Evolutionary conservation across 2,113 vertebrate species (phyloP).

Genomic region (Calonectris borealis): DNA sequence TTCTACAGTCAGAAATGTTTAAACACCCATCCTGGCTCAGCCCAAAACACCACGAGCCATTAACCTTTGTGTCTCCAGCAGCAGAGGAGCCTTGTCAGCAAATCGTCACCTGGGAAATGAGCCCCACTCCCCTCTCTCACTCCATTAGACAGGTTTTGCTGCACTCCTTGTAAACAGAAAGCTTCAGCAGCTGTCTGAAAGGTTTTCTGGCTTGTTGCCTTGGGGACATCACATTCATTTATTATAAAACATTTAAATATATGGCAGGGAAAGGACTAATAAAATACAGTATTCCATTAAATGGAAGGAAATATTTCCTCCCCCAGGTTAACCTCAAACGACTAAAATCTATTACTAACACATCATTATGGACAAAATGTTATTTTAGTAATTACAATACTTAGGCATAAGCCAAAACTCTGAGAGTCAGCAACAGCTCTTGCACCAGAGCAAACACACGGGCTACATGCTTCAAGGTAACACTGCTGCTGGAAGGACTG

Average conservation of each 20-base stretch:
- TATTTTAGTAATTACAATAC: constrained; percentile 13
- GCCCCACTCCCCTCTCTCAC: not conserved
- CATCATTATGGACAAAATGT: constrained; percentile 3
- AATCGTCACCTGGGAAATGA: not conserved
- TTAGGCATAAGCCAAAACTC: not conserved
- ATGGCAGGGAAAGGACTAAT: constrained; percentile 35
- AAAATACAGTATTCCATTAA: constrained; percentile 43
- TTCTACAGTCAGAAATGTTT: not conserved
- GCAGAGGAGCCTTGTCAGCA: not conserved
- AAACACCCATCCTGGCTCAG: not conserved
- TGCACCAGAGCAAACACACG: not conserved
- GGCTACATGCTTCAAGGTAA: not conserved
- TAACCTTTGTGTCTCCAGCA: constrained; percentile 6
- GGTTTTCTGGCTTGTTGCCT: constrained; percentile 55
- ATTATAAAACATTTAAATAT: constrained; percentile 49
- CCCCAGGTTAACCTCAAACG: constrained; percentile 45
- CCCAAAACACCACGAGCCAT: not conserved
- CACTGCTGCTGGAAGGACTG: not conserved
- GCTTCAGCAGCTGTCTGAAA: constrained; percentile 50
- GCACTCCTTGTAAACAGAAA: constrained; percentile 7
- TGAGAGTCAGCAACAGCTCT: not conserved
- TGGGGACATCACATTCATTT: constrained; percentile 23
- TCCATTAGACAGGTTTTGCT: constrained; percentile 19
- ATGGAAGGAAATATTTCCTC: constrained; percentile 45
- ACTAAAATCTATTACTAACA: constrained; percentile 39